These are phyloP conservation scores for Lytechinus pictus DNA, from an alignment of 35 echinoderm and acorn worm species.

Conservation along the genomic window DNA sequence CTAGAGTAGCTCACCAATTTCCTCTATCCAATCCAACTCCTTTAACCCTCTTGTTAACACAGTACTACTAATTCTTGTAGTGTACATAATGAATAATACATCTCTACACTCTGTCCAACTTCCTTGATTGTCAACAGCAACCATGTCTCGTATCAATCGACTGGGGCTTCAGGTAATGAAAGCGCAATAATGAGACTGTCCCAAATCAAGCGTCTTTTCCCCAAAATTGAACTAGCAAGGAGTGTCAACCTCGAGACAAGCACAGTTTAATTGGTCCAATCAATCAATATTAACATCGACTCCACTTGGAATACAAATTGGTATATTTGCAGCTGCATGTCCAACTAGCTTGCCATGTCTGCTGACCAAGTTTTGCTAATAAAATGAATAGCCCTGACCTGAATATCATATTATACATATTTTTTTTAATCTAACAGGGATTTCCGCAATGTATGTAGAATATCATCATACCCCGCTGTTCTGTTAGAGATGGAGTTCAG, in stretches of 20 bases:
- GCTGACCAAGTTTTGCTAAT: neutral
- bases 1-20: neutral
- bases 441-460: neutral
- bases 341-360: neutral
- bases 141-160: neutral
- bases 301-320: neutral
- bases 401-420: neutral
- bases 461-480: neutral
- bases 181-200: neutral
- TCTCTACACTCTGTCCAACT: neutral
- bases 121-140: neutral
- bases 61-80: neutral
- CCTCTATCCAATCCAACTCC: neutral
- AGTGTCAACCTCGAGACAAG: neutral
- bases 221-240: neutral
- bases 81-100: neutral
- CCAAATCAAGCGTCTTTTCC: neutral
- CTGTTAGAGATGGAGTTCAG: neutral
- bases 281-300: slow-evolving; percentile 18
- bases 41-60: neutral
- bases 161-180: neutral
- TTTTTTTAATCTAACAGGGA: neutral
- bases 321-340: slow-evolving; percentile 18
- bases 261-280: slow-evolving; percentile 17
- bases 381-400: neutral